Base-by-base conservation (phyloP, 2,113 vertebrate genomes). In the Tetraodon nigroviridis region DNA sequence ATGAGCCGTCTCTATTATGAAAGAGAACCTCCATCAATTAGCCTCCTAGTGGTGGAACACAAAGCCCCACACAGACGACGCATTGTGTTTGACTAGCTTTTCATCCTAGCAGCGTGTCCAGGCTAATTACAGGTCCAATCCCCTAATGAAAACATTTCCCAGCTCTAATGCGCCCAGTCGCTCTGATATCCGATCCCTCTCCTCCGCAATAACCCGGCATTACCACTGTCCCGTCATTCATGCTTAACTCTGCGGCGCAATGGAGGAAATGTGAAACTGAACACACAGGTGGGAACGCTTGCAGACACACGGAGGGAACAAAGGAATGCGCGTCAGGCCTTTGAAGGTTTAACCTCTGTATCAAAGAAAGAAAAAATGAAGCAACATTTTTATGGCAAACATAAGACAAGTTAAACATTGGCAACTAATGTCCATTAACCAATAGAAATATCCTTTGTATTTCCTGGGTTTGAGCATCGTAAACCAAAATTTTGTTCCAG, bases 231-330 rank as follows among this genome's bases (percentile, higher is more conserved):
- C 78, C 61, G 69, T 83, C 82, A 69, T 66, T 87, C 77, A 76
- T 45, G 71, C 59, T 58, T 55, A 50, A 42, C 63, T 76, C 68
- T 49, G 56, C 75, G 65, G 61, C 67, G 86, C 76, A 80, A 83
- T 73, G 79, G 82, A 62, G 1, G 45, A 85, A 86, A 89, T 71
- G 32, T 64, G 81, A 89, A 70, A 86, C 81, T 76, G 60, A 79
- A 86, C 76, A 7, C 74, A 65, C 61, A 83, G 80, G 84, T 86
- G 84, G 86, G 84, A 85, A 86, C 62, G 44, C 75, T 80, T 32
- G 41, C 71, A 75, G 75, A 60, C 67, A 67, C 42, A 61, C 71
- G 78, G 67, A 76, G 80, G 59, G 71, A 50, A 65, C 69, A 66
- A 78, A 81, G 76, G 81, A 79, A 86, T 77, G 67, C 58, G 78